phyloP scores from a whole-genome alignment of 2,888 invertebrate species.

The Diachrysia chrysitis region DNA sequence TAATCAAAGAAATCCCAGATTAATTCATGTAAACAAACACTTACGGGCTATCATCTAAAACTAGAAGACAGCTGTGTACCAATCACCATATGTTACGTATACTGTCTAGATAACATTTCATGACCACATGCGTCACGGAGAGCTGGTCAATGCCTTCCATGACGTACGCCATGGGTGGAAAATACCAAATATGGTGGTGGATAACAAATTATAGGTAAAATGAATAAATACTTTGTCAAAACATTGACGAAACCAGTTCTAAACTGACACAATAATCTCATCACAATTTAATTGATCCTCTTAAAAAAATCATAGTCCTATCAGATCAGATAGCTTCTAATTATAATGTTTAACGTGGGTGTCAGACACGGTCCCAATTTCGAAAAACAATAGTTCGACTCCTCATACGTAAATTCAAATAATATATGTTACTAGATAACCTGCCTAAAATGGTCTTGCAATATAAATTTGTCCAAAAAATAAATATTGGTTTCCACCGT shows the following conservation, averaged over 20 bases:
- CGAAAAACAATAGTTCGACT: no score
- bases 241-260: background rate
- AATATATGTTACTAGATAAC: no score
- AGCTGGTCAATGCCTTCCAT: conserved; percentile 3
- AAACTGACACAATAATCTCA: background rate
- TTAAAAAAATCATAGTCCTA: no score
- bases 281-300: no score
- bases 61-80: conserved; percentile 10
- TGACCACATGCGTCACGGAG: conserved; percentile 7
- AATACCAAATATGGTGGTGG: no score
- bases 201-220: background rate
- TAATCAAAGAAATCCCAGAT: background rate
- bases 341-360: no score
- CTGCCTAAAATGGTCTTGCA: no score
- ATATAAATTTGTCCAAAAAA: no score
- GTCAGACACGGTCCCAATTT: no score
- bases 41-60: background rate
- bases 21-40: background rate
- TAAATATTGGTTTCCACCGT: no score
- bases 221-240: background rate
- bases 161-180: conserved; percentile 12
- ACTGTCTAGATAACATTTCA: conserved; percentile 12
- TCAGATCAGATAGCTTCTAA: no score
- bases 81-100: conserved; percentile 10
- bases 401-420: no score